phyloP scores from a whole-genome alignment of 2,113 vertebrate species.

The Eublepharis macularius region DNA sequence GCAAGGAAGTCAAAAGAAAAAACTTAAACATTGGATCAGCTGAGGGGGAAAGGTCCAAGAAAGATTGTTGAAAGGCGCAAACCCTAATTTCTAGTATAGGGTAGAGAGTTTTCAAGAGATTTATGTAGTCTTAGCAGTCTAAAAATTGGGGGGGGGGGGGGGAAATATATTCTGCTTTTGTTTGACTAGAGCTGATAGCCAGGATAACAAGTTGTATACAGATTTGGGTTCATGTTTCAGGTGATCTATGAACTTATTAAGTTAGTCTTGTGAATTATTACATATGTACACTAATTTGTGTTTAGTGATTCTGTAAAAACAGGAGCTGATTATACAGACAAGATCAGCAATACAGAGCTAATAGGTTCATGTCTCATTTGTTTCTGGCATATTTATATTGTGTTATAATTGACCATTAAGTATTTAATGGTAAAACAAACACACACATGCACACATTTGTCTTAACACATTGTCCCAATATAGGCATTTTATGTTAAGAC shows the following conservation, averaged over 20 bases:
- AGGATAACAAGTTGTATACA: neutral
- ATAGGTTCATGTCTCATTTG: neutral
- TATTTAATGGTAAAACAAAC: neutral
- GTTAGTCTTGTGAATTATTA: too few species aligned
- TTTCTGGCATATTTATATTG: neutral
- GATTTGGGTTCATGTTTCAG: neutral
- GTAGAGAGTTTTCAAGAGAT: neutral
- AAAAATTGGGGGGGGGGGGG: too few species aligned
- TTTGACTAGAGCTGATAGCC: neutral
- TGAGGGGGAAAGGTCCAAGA: neutral
- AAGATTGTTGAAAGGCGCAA: neutral
- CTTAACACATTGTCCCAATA: neutral
- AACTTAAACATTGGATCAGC: conserved; percentile 10
- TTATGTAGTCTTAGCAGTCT: neutral
- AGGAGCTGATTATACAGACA: neutral
- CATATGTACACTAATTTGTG: too few species aligned
- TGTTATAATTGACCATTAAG: neutral
- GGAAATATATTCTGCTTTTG: neutral
- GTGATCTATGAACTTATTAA: neutral
- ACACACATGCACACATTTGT: neutral
- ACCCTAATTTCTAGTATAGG: neutral
- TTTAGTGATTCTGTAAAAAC: neutral
- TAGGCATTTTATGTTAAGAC: neutral
- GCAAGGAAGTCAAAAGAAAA: conserved; percentile 27
- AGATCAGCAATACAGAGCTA: neutral